Evolutionary conservation across 2,113 vertebrate species (phyloP), one percentile per base, ranked within the genome.

Genomic region (Eulemur rufifrons): DNA sequence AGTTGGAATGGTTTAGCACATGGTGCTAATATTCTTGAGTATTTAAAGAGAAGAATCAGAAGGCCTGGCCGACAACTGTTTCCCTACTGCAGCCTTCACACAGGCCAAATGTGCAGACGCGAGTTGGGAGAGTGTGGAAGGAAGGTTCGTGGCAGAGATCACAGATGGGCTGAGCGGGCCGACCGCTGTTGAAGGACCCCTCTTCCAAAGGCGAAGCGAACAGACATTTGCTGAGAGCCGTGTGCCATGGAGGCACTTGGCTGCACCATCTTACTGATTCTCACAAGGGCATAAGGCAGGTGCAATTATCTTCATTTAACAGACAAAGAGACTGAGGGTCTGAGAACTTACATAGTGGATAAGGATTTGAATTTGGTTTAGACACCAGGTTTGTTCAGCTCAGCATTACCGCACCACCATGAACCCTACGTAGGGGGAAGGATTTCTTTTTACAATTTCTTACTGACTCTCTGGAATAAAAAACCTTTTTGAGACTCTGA

Each of bases 361-460:
- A 32, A 52, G 47, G 34, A 37, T 8, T 18, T 15, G 27, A 74
- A 47, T 2, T 20, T 37, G 39, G 32, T 68, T 87, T 54, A 54
- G 86, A 78, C 12, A 5, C 37, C 15, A 47, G 61, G n/a, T 32
- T 78, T 85, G 32, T 45, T 54, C 47, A 32, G 68, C 20, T 47
- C 59, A 29, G 4, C 8, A 42, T 82, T 23, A 52, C 54, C 25
- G 27, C 25, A 85, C 9, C 0, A 71, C 52, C 32, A 12, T 4
- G 42, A 66, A 27, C 50, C 71, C 27, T 39, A 63, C 73, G 37
- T 4, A 77, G 83, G 56, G 54, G 25, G 4, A 59, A 82, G 21
- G 61, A 64, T 78, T 91, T 61, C 89, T 92, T 94, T 96, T 82
- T n/a, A 64, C 42, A 91, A 89, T 91, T 96, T 93, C 85, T 68